Evolutionary conservation across 2,888 invertebrate species (phyloP).

Genomic region (Parochlus steinenii): DNA sequence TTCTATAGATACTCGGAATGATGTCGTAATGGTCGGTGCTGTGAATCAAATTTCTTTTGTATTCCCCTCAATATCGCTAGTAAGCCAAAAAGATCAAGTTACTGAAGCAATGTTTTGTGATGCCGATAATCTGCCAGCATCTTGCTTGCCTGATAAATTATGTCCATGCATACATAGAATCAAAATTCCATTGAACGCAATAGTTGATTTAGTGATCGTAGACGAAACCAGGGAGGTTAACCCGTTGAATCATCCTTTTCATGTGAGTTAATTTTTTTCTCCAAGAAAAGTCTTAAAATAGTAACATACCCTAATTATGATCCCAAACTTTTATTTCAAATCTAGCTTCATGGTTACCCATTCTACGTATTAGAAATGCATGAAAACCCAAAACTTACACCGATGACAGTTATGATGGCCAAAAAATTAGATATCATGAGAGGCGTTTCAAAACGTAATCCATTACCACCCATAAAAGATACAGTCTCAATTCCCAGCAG

Average conservation of each 20-base stretch:
- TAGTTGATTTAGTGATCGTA: slow-evolving; percentile 16
- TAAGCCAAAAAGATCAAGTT: slow-evolving; percentile 41
- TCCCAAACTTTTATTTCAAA: no score
- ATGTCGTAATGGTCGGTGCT: slow-evolving; percentile 27
- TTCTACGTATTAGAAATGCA: slow-evolving; percentile 24
- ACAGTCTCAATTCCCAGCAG: slow-evolving; percentile 23
- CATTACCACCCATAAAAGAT: slow-evolving; percentile 22
- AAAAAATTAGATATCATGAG: slow-evolving; percentile 1
- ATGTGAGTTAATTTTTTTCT: no score
- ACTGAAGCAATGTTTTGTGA: slow-evolving; percentile 22
- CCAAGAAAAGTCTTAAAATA: no score
- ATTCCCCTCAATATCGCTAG: slow-evolving; percentile 58
- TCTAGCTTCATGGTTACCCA: slow-evolving; percentile 22
- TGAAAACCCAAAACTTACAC: slow-evolving; percentile 16
- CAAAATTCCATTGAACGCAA: slow-evolving; percentile 18
- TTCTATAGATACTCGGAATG: slow-evolving; percentile 16
- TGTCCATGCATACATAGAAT: slow-evolving; percentile 20
- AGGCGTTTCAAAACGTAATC: not conserved
- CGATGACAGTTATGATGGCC: slow-evolving; percentile 19
- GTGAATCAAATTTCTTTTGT: slow-evolving; percentile 58
- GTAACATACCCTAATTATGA: no score
- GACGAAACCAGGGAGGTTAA: slow-evolving; percentile 20
- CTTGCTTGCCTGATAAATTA: slow-evolving; percentile 16
- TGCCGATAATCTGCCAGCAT: slow-evolving; percentile 16
- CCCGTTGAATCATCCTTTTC: slow-evolving; percentile 26